phyloP scores from a whole-genome alignment of 2,888 invertebrate genomes.

The Oxyteleia sp. region DNA sequence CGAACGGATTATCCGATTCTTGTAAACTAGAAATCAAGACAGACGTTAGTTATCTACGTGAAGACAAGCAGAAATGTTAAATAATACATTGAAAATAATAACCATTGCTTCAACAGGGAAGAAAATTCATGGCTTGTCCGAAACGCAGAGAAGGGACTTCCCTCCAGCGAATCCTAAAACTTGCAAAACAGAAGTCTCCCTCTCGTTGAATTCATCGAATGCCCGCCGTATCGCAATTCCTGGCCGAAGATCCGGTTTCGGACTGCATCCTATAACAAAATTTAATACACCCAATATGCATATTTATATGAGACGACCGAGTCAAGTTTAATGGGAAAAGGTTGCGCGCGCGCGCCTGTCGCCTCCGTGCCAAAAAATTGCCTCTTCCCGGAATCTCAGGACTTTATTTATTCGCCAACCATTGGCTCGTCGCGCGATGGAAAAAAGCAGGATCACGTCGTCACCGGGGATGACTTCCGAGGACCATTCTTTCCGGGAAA shows the following conservation, averaged over 20 bases:
- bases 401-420: not conserved
- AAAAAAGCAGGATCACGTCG: constrained; percentile 16
- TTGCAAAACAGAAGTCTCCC: not conserved
- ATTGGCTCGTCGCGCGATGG: not conserved
- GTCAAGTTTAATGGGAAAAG: constrained; percentile 26
- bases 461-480: constrained; percentile 66
- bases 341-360: not conserved
- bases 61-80: too few species aligned
- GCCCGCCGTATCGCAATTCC: not conserved
- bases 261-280: constrained; percentile 36
- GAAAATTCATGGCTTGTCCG: too few species aligned
- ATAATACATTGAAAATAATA: too few species aligned
- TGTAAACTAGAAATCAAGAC: too few species aligned
- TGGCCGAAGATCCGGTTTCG: constrained; percentile 32
- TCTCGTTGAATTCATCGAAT: constrained; percentile 1
- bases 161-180: too few species aligned
- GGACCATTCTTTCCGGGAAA: constrained; percentile 73
- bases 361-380: not conserved
- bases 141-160: too few species aligned
- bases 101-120: too few species aligned
- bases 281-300: constrained; percentile 31
- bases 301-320: constrained; percentile 19
- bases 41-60: too few species aligned
- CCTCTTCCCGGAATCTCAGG: not conserved
- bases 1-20: too few species aligned